Evolutionary conservation across 2,797 vertebrate species (phyloP), one percentile per base, ranked within the genome.

Genomic region (Loriculus beryllinus): DNA sequence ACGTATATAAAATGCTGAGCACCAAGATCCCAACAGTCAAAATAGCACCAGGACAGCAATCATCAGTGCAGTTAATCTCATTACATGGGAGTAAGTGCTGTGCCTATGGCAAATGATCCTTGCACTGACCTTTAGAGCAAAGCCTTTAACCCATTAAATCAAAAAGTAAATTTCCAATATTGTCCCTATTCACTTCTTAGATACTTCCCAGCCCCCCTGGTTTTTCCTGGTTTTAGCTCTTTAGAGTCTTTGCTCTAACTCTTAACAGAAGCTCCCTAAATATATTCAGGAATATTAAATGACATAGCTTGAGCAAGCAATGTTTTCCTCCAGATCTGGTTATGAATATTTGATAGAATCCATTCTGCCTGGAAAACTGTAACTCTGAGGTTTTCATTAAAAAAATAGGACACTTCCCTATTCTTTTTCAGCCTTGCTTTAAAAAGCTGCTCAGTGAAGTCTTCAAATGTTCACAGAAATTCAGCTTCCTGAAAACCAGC

Each of bases 291-390:
- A 93, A 76, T 92, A 88, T 89, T 52, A 91, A 93, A 70, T 84
- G 3, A 60, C 89, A 59, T 35, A 83, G 91, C 85, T 91, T 26
- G 47, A 93, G 70, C 62, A 91, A 86, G 68, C 63, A 39, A 43
- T 31, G 69, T 77, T 92, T 92, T 92, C 65, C 67, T 92, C 95
- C 74, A 84, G 86, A 91, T 92, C 87, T 92, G 87, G 79, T 92
- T 76, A 93, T 91, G 91, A 88, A 95, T 96, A 92, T 95, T 96
- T 91, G 93, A 96, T 23, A 86, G 69, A 80, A 83, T 47, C 69
- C 72, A 33, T 54, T 82, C 77, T 89, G 79, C 71, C 64, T 72
- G 43, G 45, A 80, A 93, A 89, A 87, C 62, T 91, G 91, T 42
- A 76, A 95, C 78, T 64, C 69, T 10, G 6, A 94, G 89, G 82